These are phyloP conservation scores for Rhynchophorus ferrugineus DNA, from an alignment of 1,140 invertebrate species.

Conservation along the genomic window DNA sequence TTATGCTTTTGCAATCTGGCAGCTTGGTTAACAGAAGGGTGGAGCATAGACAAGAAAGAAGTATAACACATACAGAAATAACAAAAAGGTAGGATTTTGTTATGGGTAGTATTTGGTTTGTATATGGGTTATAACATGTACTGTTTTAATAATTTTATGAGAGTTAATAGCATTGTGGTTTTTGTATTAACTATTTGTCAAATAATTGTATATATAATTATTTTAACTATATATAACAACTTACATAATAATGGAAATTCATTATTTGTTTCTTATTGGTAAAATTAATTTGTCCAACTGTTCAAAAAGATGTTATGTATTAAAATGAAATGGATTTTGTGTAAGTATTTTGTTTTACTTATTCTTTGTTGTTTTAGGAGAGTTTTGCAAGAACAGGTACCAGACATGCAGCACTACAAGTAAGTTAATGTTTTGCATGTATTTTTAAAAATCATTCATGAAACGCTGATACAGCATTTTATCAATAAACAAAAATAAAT, in stretches of 20 bases:
- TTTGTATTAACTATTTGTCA: no score
- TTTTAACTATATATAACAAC: no score
- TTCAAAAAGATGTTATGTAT: no score
- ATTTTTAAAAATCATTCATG: neutral
- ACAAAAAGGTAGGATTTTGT: slow-evolving; percentile 52
- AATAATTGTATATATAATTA: no score
- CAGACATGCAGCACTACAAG: slow-evolving; percentile 61
- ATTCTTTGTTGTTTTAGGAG: slow-evolving; percentile 48
- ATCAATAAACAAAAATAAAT: neutral
- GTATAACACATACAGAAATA: slow-evolving; percentile 60
- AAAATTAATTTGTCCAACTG: no score
- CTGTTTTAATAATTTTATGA: no score
- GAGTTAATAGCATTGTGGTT: no score
- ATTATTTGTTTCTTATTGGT: no score
- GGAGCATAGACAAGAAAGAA: slow-evolving; percentile 61
- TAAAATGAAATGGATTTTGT: no score
- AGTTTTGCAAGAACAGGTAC: slow-evolving; percentile 55
- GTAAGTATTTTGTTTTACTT: slow-evolving; percentile 20
- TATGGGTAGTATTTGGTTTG: slow-evolving; percentile 1
- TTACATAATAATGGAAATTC: no score
- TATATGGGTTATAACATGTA: no score
- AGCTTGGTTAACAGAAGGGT: slow-evolving; percentile 62
- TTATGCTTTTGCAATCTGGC: slow-evolving; percentile 36
- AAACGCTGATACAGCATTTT: no score
- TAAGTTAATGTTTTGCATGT: slow-evolving; percentile 44